Conservation (phyloP, 53 echinoderm and acorn worm genomes). For the Astropecten irregularis region DNA sequence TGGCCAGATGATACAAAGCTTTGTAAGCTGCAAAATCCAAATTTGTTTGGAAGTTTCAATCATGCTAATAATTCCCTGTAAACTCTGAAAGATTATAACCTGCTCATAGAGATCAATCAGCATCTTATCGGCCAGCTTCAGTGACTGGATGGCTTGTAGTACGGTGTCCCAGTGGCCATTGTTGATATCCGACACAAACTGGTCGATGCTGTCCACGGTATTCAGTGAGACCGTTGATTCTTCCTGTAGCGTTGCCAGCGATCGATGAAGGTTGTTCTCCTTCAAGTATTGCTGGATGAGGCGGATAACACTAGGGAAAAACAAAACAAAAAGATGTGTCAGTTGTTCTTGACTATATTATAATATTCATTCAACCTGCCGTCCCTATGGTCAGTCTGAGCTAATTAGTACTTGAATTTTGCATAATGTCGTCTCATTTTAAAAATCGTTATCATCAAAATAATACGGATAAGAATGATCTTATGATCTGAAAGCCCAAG, state of each 20-base stretch:
- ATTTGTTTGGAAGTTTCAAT: too few relatives aligned
- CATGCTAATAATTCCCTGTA: too few relatives aligned
- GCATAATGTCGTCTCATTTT: too few relatives aligned
- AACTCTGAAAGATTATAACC: too few relatives aligned
- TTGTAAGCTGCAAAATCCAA: too few relatives aligned
- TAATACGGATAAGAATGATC: too few relatives aligned
- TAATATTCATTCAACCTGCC: background rate
- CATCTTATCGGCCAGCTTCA: slow-evolving; percentile 95
- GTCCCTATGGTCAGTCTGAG: background rate
- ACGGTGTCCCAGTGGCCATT: slow-evolving; percentile 99
- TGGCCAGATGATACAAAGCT: too few relatives aligned
- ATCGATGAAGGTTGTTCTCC: slow-evolving; percentile 85
- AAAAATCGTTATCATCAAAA: too few relatives aligned
- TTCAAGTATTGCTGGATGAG: slow-evolving; percentile 99
- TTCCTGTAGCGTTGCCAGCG: slow-evolving; percentile 82
- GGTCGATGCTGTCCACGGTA: slow-evolving; percentile 98
- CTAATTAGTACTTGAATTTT: too few relatives aligned
- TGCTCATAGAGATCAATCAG: slow-evolving; percentile 98
- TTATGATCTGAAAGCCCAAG: too few relatives aligned
- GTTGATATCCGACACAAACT: slow-evolving; percentile 98
- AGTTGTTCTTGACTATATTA: background rate
- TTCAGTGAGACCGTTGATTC: slow-evolving; percentile 95
- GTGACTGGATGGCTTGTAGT: slow-evolving; percentile 95
- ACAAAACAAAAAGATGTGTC: background rate
- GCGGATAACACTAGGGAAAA: slow-evolving; percentile 80